Conservation (phyloP, 2,797 vertebrate genomes). For the Dryobates pubescens region DNA sequence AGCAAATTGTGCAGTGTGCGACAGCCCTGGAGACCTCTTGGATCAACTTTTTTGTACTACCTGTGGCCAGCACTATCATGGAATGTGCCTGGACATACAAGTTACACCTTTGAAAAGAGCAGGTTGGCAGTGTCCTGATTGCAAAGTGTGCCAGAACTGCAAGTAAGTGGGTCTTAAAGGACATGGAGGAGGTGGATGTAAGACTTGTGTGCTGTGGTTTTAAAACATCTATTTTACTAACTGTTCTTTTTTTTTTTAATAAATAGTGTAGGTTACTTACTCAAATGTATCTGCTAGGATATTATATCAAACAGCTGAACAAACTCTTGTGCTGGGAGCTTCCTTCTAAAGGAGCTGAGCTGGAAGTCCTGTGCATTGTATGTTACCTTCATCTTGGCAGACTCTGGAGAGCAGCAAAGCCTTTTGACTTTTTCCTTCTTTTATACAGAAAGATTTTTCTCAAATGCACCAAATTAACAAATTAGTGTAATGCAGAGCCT, state of each 20-base stretch:
- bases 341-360: neutral
- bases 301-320: neutral
- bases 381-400: neutral
- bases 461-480: neutral
- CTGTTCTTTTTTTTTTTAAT: neutral
- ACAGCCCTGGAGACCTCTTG: slow-evolving; percentile 94
- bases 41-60: slow-evolving; percentile 99
- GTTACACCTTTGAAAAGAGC: slow-evolving; percentile 95
- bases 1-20: slow-evolving; percentile 94
- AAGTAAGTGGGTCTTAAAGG: slow-evolving; percentile 86
- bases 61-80: slow-evolving; percentile 99
- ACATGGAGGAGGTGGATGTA: neutral
- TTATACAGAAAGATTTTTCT: neutral
- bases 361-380: neutral
- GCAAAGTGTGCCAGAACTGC: slow-evolving; percentile 99
- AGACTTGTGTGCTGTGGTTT: neutral
- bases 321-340: neutral
- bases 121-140: slow-evolving; percentile 98
- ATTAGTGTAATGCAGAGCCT: neutral
- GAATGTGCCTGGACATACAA: slow-evolving; percentile 96
- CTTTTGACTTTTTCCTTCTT: neutral
- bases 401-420: neutral
- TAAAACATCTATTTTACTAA: neutral
- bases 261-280: neutral
- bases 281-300: rapidly evolving